Base-by-base conservation (phyloP, 2,797 vertebrate species). In the Chiroxiphia lanceolata region DNA sequence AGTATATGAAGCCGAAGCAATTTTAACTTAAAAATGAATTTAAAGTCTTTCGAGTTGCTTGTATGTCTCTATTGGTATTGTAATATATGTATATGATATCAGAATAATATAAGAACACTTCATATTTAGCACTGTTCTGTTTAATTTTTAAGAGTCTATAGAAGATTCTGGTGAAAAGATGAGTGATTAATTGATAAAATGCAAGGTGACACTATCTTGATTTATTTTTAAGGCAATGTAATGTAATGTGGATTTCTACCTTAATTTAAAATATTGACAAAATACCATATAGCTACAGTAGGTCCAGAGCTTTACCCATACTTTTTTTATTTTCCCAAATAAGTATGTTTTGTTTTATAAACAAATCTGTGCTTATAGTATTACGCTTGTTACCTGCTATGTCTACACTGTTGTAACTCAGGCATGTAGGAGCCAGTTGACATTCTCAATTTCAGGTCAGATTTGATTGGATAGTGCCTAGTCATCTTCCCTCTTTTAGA, bases 371-470 rank as follows among this genome's bases (percentile, higher is more conserved):
- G 63, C 40, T 83, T 90, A 25, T 14, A 64, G 48, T 69, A 31
- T 68, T 91, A 56, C 51, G 54, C 53, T 89, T 90, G 26, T 89
- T 94, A 76, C 68, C 69, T 94, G 26, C 77, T 84, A 13, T 83
- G 67, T 93, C 71, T 89, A 67, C 69, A 57, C 18, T 81, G n/a
- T 84, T 53, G 50, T 67, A 74, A 47, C 45, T 86, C 50, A 17
- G 75, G 69, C 77, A 45, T 38, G 65, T 75, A 86, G 72, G 63
- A 97, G 83, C 72, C 83, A 78, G 75, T 89, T 33, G 10, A 75
- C 54, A 54, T 83, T 64, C 53, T 93, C 10, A 2, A 1, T 95
- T 96, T 97, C 95, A 93, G 90, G 87, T 93, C 87, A 92, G 91
- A 95, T 89, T 97, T 33, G 34, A 51, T 63, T 94, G 75, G 80